These are phyloP conservation scores for Cebuella pygmaea DNA, from an alignment of 2,797 vertebrate genomes.

Conservation along the genomic window DNA sequence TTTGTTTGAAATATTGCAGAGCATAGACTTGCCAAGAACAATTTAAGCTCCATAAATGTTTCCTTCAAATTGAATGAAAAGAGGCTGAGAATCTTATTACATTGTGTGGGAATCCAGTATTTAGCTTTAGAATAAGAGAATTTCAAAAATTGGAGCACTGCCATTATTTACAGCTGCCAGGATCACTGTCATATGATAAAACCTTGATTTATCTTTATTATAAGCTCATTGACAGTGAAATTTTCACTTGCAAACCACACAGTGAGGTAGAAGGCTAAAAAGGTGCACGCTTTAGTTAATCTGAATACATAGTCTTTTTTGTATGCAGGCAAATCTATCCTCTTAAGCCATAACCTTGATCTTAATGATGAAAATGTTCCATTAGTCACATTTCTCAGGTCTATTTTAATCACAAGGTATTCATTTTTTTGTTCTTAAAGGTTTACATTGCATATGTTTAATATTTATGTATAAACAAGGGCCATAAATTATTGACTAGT, in stretches of 20 bases:
- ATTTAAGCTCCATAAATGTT: constrained; percentile 81
- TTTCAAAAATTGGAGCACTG: constrained; percentile 76
- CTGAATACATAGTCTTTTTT: constrained; percentile 61
- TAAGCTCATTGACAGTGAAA: constrained; percentile 43
- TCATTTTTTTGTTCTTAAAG: constrained; percentile 71
- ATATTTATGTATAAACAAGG: constrained; percentile 81
- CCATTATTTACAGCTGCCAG: constrained; percentile 68
- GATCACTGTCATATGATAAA: not conserved
- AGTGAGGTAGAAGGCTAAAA: constrained; percentile 4
- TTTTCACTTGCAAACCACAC: constrained; percentile 27
- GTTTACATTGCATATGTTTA: constrained; percentile 79
- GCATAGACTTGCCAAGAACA: constrained; percentile 78
- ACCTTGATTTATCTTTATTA: constrained; percentile 59
- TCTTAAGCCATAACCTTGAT: constrained; percentile 34
- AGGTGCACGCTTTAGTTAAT: constrained; percentile 10
- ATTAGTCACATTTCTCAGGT: constrained; percentile 60
- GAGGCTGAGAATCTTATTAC: constrained; percentile 76
- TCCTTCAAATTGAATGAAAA: constrained; percentile 83
- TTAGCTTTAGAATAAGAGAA: constrained; percentile 81
- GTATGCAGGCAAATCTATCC: constrained; percentile 55
- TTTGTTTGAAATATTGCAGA: constrained; percentile 81
- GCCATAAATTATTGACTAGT: constrained; percentile 79
- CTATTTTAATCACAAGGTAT: constrained; percentile 67
- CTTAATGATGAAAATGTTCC: constrained; percentile 66
- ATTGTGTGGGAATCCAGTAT: constrained; percentile 74